phyloP scores from a whole-genome alignment of 64 coral and sea anemone species.

The Catalaphyllia jardinei region DNA sequence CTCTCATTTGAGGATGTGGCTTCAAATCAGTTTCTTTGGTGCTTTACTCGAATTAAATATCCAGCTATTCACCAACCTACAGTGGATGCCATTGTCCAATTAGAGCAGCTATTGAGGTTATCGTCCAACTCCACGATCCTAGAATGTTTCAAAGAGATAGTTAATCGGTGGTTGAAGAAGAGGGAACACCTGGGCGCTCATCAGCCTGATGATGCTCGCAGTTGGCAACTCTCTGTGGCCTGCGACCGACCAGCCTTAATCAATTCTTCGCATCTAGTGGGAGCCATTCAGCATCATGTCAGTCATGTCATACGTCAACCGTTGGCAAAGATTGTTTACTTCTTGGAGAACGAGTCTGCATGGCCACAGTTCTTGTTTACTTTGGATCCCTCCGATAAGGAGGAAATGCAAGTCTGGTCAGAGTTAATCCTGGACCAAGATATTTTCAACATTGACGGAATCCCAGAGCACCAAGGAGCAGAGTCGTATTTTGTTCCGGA shows the following conservation, averaged over 20 bases:
- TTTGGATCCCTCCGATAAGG: background rate
- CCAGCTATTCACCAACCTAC: constrained; percentile 28
- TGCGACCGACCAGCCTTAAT: constrained; percentile 81
- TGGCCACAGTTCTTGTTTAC: constrained; percentile 33
- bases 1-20: constrained; percentile 70
- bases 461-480: constrained; percentile 60
- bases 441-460: constrained; percentile 36
- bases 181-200: background rate
- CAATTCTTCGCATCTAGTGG: constrained; percentile 74
- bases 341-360: constrained; percentile 76
- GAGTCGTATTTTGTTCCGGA: constrained; percentile 58
- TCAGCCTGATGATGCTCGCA: background rate
- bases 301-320: constrained; percentile 72
- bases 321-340: constrained; percentile 76
- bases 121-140: constrained; percentile 27
- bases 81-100: constrained; percentile 19
- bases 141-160: constrained; percentile 52
- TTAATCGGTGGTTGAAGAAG: constrained; percentile 50
- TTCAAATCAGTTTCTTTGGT: constrained; percentile 75
- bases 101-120: constrained; percentile 42
- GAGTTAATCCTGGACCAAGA: constrained; percentile 52
- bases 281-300: constrained; percentile 74
- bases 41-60: constrained; percentile 80
- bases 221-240: constrained; percentile 78
- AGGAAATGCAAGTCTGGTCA: constrained; percentile 41